A percentile compares a stretch with the other conserved stretches of the same genome.
Evolutionary conservation across 2,888 invertebrate genomes (phyloP).

Genomic region (Lottia scabra): DNA sequence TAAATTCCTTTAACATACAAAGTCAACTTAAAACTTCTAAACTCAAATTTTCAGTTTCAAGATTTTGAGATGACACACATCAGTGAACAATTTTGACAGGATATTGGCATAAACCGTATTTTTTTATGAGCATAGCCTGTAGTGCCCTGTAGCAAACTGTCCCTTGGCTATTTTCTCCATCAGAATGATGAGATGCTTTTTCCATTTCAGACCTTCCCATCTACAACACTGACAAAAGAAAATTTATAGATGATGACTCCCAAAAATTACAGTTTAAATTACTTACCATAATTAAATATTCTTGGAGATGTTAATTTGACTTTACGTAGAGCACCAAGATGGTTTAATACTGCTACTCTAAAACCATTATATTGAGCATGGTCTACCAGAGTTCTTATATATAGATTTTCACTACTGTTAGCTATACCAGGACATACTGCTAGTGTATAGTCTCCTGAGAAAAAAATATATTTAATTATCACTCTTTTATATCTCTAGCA

Average conservation of each 20-base stretch:
- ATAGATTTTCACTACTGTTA: slow-evolving; percentile 93
- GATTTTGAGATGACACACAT: too few species aligned
- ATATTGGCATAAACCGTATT: too few species aligned
- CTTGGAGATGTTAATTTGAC: slow-evolving; percentile 88
- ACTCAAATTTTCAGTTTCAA: too few species aligned
- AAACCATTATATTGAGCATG: slow-evolving; percentile 92
- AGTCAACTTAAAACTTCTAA: too few species aligned
- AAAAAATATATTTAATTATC: neutral
- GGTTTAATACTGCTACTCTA: slow-evolving; percentile 92
- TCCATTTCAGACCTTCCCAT: neutral
- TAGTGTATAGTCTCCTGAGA: slow-evolving; percentile 72
- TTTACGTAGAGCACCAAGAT: slow-evolving; percentile 88
- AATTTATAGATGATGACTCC: too few species aligned
- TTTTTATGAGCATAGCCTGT: too few species aligned
- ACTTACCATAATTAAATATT: slow-evolving; percentile 91
- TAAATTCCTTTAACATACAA: too few species aligned
- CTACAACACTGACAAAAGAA: neutral
- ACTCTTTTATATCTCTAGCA: neutral
- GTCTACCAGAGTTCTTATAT: slow-evolving; percentile 92
- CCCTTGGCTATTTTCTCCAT: too few species aligned
- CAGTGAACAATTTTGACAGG: too few species aligned
- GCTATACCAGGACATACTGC: slow-evolving; percentile 80
- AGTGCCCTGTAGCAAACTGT: too few species aligned
- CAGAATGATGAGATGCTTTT: neutral
- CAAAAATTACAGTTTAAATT: slow-evolving; percentile 20